Percentiles rank a stretch among this genome's conserved stretches.
These are phyloP conservation scores for Crenuchus spilurus DNA, from an alignment of 2,797 vertebrate species.

Conservation along the genomic window DNA sequence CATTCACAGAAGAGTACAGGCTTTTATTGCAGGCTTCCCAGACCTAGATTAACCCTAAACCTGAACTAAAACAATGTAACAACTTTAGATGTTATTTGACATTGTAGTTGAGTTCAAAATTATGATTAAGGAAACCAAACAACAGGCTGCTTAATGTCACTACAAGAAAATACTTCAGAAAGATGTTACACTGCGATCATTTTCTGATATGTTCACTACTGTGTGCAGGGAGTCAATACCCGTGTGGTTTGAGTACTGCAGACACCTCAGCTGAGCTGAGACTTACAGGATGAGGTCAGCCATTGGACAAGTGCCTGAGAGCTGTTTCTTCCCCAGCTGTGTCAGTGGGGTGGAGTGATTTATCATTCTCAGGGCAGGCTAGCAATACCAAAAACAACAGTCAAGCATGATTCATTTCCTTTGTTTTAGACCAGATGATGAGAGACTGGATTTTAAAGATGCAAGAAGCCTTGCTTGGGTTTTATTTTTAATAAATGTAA, in stretches of 20 bases:
- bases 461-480: neutral
- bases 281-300: conserved; percentile 46
- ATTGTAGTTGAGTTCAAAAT: too few relatives aligned
- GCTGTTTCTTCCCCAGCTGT: conserved; percentile 42
- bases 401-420: conserved; percentile 54
- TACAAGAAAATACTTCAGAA: too few relatives aligned
- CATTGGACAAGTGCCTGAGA: conserved; percentile 28
- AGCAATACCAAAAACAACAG: conserved; percentile 34
- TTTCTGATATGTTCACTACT: neutral
- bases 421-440: conserved; percentile 29
- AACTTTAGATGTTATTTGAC: too few relatives aligned
- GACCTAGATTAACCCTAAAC: too few relatives aligned
- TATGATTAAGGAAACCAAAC: too few relatives aligned
- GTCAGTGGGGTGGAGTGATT: conserved; percentile 9
- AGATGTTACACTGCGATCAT: too few relatives aligned
- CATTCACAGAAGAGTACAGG: neutral
- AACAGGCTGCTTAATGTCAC: neutral
- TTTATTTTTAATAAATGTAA: neutral
- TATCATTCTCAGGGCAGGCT: conserved; percentile 14
- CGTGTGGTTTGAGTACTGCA: conserved; percentile 19
- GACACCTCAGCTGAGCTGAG: conserved; percentile 24
- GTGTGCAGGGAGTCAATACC: neutral
- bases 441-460: conserved; percentile 3
- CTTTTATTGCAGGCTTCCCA: neutral
- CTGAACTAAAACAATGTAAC: too few relatives aligned